A percentile compares a stretch with the other conserved stretches of the same genome.
Conservation (phyloP, 2,888 invertebrate species). For the Ernsta delagoae region DNA sequence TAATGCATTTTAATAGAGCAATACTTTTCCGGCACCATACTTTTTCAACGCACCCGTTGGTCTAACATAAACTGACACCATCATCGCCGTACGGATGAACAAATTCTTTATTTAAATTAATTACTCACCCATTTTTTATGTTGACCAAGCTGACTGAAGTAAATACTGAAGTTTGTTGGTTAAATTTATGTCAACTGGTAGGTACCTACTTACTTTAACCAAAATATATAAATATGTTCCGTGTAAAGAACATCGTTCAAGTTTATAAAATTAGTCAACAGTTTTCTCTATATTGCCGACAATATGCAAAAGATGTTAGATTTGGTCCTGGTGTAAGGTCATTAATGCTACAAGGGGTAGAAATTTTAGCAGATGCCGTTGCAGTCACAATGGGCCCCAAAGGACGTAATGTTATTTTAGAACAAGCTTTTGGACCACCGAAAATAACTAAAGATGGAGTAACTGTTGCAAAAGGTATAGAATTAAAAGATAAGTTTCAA, state of each 20-base stretch:
- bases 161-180: too few species aligned
- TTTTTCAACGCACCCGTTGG: too few species aligned
- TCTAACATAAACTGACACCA: too few species aligned
- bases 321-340: conserved; percentile 98
- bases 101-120: too few species aligned
- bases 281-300: conserved; percentile 41
- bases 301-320: conserved; percentile 96
- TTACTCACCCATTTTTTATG: too few species aligned
- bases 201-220: too few species aligned
- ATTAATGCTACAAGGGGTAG: conserved; percentile 98
- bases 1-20: too few species aligned
- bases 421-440: conserved; percentile 99
- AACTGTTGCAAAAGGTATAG: conserved; percentile 98
- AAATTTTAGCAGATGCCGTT: conserved; percentile 98
- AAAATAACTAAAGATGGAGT: conserved; percentile 99
- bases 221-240: conserved; percentile 48
- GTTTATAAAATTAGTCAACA: conserved; percentile 8
- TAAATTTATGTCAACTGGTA: too few species aligned
- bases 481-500: conserved; percentile 98
- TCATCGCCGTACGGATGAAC: too few species aligned
- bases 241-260: conserved; percentile 36
- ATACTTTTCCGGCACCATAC: too few species aligned
- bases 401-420: conserved; percentile 98
- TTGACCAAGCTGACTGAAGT: too few species aligned
- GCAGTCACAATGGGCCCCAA: conserved; percentile 99